Evolutionary conservation across 2,888 invertebrate genomes (phyloP).

Genomic region (Neoscelio sp.): DNA sequence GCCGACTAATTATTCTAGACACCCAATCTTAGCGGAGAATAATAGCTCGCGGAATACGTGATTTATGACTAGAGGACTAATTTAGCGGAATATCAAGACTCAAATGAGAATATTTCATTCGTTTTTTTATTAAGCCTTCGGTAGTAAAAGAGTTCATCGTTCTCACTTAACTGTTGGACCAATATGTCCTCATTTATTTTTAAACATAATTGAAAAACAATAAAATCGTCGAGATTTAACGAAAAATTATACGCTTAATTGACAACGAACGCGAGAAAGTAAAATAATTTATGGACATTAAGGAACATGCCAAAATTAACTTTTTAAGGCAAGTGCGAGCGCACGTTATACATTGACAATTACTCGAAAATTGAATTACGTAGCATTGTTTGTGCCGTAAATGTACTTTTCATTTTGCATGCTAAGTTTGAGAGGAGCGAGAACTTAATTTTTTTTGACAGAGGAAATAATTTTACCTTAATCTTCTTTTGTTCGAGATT

Average conservation of each 20-base stretch:
- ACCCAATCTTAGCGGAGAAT: constrained; percentile 58
- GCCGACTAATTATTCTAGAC: constrained; percentile 68
- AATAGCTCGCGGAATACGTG: constrained; percentile 63
- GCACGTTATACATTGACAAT: constrained; percentile 10
- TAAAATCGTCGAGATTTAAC: constrained; percentile 2
- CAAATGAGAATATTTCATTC: constrained; percentile 48
- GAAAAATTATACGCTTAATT: constrained; percentile 2
- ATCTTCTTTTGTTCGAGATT: constrained; percentile 48
- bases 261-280: not conserved
- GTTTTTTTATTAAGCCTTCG: constrained; percentile 32
- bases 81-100: constrained; percentile 44
- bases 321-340: not conserved
- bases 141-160: constrained; percentile 41
- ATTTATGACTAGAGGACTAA: constrained; percentile 56
- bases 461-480: constrained; percentile 58
- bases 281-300: too few relatives aligned
- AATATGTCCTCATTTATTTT: constrained; percentile 25
- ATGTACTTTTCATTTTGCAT: constrained; percentile 40
- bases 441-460: constrained; percentile 52
- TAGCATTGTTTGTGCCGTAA: constrained; percentile 40
- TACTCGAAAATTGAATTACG: constrained; percentile 49
- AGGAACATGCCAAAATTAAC: too few relatives aligned
- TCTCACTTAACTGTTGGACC: constrained; percentile 21
- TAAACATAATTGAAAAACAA: constrained; percentile 15
- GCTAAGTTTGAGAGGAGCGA: constrained; percentile 31